Conservation (phyloP, 2,888 invertebrate genomes). For the Acanthosepion pharaonis region DNA sequence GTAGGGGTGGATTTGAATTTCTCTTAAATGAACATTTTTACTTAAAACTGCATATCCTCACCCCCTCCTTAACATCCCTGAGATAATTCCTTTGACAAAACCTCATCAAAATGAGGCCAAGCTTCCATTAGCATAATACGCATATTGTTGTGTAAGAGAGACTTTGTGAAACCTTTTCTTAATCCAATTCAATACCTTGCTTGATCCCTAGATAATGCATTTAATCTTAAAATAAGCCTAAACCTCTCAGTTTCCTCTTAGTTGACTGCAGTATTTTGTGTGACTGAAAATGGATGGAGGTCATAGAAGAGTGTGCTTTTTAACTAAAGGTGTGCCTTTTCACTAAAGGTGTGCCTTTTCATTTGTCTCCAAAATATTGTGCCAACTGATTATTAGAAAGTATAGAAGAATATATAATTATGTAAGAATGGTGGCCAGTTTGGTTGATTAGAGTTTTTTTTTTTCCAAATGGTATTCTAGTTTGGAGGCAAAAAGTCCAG, state of each 20-base stretch:
- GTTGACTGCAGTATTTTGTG: not conserved
- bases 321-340: not conserved
- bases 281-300: not conserved
- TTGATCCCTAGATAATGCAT: conserved; percentile 11
- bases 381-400: too few species aligned
- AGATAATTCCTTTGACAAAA: not conserved
- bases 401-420: too few species aligned
- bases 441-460: too few species aligned
- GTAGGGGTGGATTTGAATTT: not conserved
- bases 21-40: not conserved
- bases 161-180: not conserved
- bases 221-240: not conserved
- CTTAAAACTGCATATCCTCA: not conserved
- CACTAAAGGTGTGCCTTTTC: not conserved
- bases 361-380: too few species aligned
- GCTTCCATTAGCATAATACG: not conserved
- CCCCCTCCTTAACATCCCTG: not conserved
- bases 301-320: not conserved
- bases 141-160: not conserved
- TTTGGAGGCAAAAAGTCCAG: too few species aligned
- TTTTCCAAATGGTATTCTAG: too few species aligned
- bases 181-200: conserved; percentile 20
- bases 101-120: not conserved
- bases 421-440: too few species aligned
- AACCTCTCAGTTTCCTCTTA: not conserved